Evolutionary conservation across 2,113 vertebrate species (phyloP), one percentile per base, ranked within the genome.

Genomic region (Rhabdomys dilectus): DNA sequence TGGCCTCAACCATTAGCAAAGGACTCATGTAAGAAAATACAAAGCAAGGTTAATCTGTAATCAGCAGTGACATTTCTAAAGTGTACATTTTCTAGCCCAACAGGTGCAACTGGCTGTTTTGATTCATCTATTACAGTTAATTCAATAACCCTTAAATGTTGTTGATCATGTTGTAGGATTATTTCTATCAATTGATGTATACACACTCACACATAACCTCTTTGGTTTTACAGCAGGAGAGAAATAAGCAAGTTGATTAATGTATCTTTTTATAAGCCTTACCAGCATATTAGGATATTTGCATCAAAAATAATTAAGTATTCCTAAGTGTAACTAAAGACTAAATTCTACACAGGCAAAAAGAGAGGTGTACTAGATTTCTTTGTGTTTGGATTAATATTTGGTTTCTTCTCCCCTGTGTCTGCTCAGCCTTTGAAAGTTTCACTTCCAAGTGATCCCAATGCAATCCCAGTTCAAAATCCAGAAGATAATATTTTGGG

Each of bases 251-350:
- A n/a, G n/a, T n/a, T n/a, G n/a, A n/a, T n/a, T 93, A 72, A 73
- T 73, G 5, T 53, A 73, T 66, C 16, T 60, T 86, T 64, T 56
- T 51, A 17, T 78, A 21, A 36, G 36, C 19, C 53, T 82, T 39
- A n/a, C 31, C 10, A 36, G 16, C 36, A 15, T 58, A 82, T 39
- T 19, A 58, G 34, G 36, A 39, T 24, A 10, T 58, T 81, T 70
- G 45, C 17, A 70, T 8, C 77, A 21, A 91, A 95, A 86, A 80
- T 34, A 89, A 81, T 91, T 82, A 73, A 87, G 66, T 34, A 72
- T 24, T 77, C 5, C 21, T 68, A 21, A 93, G 24, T 48, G 24
- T 86, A 89, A 87, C 73, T 76, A 87, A 75, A 89, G 2, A 90
- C 36, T 70, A 48, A 5, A 64, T 7, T 19, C 3, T 39, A 21